Percentiles rank a stretch among this genome's conserved stretches.
phyloP scores from a whole-genome alignment of 2,113 vertebrate species.

The Actinemys pallida region DNA sequence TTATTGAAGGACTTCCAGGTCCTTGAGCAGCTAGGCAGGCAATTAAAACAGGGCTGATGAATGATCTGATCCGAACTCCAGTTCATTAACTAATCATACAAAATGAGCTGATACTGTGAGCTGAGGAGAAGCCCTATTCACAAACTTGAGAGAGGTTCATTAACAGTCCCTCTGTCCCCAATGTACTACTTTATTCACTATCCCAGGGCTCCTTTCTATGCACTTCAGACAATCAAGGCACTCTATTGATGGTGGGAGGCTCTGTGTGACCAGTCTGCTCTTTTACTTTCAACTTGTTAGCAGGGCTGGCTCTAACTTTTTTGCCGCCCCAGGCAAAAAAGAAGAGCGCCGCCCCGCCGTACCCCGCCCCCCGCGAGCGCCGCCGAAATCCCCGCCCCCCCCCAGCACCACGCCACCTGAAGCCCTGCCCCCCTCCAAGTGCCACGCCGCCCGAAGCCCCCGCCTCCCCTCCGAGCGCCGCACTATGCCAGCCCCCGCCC shows the following conservation, averaged over 20 bases:
- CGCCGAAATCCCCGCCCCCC: no score
- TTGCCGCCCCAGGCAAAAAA: no score
- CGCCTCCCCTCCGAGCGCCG: no score
- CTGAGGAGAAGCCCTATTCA: neutral
- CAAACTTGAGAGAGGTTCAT: neutral
- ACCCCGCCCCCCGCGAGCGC: no score
- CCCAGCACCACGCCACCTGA: no score
- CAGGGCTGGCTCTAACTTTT: no score
- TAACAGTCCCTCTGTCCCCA: rapidly evolving
- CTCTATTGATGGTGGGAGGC: rapidly evolving
- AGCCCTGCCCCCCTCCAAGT: no score
- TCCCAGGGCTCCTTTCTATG: neutral
- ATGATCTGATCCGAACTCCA: neutral
- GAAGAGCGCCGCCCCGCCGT: no score
- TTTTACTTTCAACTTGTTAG: neutral
- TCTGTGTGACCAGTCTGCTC: neutral
- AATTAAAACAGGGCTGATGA: neutral
- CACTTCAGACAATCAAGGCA: rapidly evolving
- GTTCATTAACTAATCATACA: neutral
- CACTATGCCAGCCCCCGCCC: no score
- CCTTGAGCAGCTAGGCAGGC: neutral
- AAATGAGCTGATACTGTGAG: neutral
- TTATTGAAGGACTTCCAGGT: neutral
- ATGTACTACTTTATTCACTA: rapidly evolving
- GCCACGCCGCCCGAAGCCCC: no score